A percentile compares a stretch with the other conserved stretches of the same genome.
phyloP scores from a whole-genome alignment of 2,888 invertebrate species.

The Watsonalla cultraria region DNA sequence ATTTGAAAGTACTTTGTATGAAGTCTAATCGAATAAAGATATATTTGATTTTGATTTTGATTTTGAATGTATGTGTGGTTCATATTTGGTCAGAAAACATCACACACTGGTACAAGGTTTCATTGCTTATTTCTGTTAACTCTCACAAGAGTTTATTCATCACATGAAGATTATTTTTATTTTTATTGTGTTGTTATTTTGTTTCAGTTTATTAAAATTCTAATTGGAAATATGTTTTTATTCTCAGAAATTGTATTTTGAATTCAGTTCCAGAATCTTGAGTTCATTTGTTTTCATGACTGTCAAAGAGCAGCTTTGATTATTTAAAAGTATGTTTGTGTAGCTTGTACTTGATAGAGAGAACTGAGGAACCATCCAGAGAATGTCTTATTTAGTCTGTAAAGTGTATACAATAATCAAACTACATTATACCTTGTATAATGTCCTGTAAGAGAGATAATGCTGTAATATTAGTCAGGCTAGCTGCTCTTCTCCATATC shows the following conservation, averaged over 20 bases:
- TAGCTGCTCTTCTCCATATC: slow-evolving; percentile 55
- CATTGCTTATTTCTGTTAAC: neutral
- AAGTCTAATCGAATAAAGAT: too few species aligned
- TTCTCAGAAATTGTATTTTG: slow-evolving; percentile 6
- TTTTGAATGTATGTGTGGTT: neutral
- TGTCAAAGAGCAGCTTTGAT: slow-evolving; percentile 8
- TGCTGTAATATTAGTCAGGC: slow-evolving; percentile 46
- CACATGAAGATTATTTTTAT: slow-evolving; percentile 14
- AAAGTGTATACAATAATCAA: neutral
- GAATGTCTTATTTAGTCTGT: neutral
- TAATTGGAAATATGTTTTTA: slow-evolving; percentile 3
- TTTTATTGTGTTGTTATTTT: slow-evolving; percentile 7
- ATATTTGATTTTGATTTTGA: too few species aligned
- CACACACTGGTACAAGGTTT: neutral
- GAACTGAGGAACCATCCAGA: neutral
- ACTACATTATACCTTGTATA: neutral
- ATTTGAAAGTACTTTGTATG: too few species aligned
- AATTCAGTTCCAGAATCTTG: slow-evolving; percentile 4
- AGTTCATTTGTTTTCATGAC: slow-evolving; percentile 7
- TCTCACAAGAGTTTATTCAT: neutral
- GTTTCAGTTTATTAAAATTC: neutral
- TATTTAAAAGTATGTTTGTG: slow-evolving; percentile 11
- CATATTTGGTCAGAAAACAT: neutral
- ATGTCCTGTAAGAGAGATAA: slow-evolving; percentile 1
- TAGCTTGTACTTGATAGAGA: neutral